These are phyloP conservation scores for Drosophila limbata DNA, from an alignment of 2,888 invertebrate species.

Conservation along the genomic window DNA sequence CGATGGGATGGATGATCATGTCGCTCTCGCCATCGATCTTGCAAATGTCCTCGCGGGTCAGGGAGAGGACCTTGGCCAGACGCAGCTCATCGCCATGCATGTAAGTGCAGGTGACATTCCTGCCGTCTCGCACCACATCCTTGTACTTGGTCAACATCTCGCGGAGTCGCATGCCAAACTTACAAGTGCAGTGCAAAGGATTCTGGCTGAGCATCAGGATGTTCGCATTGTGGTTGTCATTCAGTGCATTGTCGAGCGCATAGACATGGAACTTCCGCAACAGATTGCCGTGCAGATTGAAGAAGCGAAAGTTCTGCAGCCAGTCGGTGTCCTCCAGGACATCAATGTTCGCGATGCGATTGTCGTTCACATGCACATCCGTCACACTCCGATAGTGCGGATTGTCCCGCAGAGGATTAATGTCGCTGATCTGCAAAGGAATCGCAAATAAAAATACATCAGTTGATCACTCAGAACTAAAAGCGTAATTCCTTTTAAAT, in stretches of 20 bases:
- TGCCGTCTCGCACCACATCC: slow-evolving; percentile 89
- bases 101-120: slow-evolving; percentile 90
- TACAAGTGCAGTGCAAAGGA: slow-evolving; percentile 94
- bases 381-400: slow-evolving; percentile 89
- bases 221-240: slow-evolving; percentile 90
- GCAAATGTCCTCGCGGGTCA: slow-evolving; percentile 90
- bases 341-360: slow-evolving; percentile 89
- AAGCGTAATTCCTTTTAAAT: too few species aligned
- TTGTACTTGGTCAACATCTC: slow-evolving; percentile 89
- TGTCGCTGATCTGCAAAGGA: slow-evolving; percentile 88
- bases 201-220: slow-evolving; percentile 90
- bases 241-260: slow-evolving; percentile 91
- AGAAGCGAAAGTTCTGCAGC: slow-evolving; percentile 91
- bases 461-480: too few species aligned
- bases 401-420: slow-evolving; percentile 89
- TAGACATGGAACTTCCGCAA: slow-evolving; percentile 92
- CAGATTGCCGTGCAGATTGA: slow-evolving; percentile 91
- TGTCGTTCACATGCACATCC: slow-evolving; percentile 92
- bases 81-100: slow-evolving; percentile 85
- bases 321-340: slow-evolving; percentile 92
- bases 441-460: too few species aligned
- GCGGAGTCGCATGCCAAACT: slow-evolving; percentile 92
- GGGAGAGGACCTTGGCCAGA: slow-evolving; percentile 88
- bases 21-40: slow-evolving; percentile 86
- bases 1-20: slow-evolving; percentile 89